Base-by-base conservation (phyloP, 2,888 invertebrate genomes). In the Agelastica alni region DNA sequence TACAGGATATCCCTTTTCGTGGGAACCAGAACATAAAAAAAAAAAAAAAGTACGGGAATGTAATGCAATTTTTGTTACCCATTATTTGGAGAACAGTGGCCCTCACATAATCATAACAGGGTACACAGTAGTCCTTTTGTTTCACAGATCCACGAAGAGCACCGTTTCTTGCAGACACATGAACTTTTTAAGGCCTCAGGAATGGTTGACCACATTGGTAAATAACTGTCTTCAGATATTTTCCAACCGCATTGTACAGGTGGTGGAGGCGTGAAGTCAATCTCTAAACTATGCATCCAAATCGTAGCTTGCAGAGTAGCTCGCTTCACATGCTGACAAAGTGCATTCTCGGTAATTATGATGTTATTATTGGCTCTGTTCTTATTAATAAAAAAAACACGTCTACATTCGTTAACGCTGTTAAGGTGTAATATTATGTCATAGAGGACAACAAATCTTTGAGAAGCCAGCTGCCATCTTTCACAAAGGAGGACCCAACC, bases 381-480 rank as follows among this genome's bases (percentile, higher is more conserved):
- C 0, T 46, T 36, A 22, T 22, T 12, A 16, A 36, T 46, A 20
- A 46, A 46, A 45, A 32, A 18, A 30, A 34, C 10, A 13, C 22
- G 1, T 34, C 46, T 46, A 34, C 37, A 46, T 20, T 36, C 36
- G 22, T 46, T 22, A 46, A 36, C 14, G 18, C 22, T 14, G 36
- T 46, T 46, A 20, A 46, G 22, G 36, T 18, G 46, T 12, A 34
- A 46, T 46, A 9, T 46, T 20, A 34, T 22, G 26, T 46, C 46
- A 26, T 10, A 46, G 18, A 46, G 22, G 22, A 46, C n/a, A n/a
- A n/a, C n/a, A n/a, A n/a, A n/a, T n/a, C n/a, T n/a, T n/a, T n/a
- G n/a, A n/a, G n/a, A n/a, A n/a, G n/a, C n/a, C n/a, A n/a, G n/a
- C n/a, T n/a, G n/a, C n/a, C n/a, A n/a, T n/a, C n/a, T n/a, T n/a